Evolutionary conservation across 1,140 invertebrate species (phyloP), one percentile per base, ranked within the genome.

Genomic region (Hylaeus volcanicus): DNA sequence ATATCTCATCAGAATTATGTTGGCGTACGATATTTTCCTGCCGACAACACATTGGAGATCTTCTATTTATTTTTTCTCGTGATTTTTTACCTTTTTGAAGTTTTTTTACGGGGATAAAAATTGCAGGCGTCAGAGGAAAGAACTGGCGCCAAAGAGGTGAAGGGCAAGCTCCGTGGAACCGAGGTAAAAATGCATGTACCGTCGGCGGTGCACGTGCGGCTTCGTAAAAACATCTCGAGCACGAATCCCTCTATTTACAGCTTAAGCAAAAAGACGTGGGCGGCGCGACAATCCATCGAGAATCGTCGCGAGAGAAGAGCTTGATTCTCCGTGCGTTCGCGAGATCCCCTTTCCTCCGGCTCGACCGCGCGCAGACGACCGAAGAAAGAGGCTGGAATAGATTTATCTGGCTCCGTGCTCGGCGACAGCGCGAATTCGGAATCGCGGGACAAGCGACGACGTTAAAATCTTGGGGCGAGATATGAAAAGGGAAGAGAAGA

Each of bases 321-420:
- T 6, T 26, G 39, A 69, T 75, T 53, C 41, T 53, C 37, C 14
- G 11, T 45, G n/a, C n/a, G 4, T 11, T 53, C 48, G 26, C 39
- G 3, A 15, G 3, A 15, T 12, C n/a, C 5, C 6, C 8, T 12
- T 3, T 11, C 5, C 26, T 6, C 39, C 43, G 65, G 60, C 5
- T 26, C 37, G 9, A 26, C 5, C 11, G 26, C 37, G 9, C 9
- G 61, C 8, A 8, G 11, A 63, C 15, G 26, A 14, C 1, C n/a
- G 48, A 65, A 4, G 4, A 14, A 51, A 58, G 63, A 39, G 56
- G 51, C 0, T 8, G 41, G 45, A 58, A 39, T 8, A 37, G 41
- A 83, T 66, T 84, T 84, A 80, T 80, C 72, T 39, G 15, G 12
- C 37, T 58, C 66, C 41, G n/a, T 56, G 26, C 26, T 55, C 56